A percentile compares a stretch with the other conserved stretches of the same genome.
phyloP scores from a whole-genome alignment of 2,113 vertebrate species.

The Mastomys coucha region DNA sequence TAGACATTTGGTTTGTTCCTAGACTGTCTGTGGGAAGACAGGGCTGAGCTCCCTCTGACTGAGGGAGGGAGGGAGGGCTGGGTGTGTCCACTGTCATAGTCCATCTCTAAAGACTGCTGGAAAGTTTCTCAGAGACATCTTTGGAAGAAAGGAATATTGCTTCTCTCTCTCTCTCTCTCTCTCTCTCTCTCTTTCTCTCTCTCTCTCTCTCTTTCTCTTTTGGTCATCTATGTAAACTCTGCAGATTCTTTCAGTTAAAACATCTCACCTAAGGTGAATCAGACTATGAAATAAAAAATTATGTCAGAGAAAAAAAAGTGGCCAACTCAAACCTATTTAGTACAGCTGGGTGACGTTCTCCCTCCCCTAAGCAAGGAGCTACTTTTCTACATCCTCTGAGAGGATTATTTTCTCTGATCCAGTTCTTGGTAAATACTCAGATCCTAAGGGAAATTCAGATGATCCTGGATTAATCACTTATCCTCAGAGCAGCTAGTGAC shows the following conservation, averaged over 20 bases:
- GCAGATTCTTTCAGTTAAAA: not conserved
- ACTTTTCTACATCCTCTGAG: not conserved
- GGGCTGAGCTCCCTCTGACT: too few relatives aligned
- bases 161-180: not conserved
- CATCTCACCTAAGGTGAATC: not conserved
- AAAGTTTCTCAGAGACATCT: not conserved
- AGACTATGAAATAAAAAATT: not conserved
- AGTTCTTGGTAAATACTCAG: slow-evolving; percentile 52
- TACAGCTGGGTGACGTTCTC: fast-evolving
- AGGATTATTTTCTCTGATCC: slow-evolving; percentile 40
- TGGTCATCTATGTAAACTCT: not conserved
- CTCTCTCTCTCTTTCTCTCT: not conserved
- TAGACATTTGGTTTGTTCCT: not conserved
- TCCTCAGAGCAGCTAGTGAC: not conserved
- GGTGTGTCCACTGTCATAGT: fast-evolving
- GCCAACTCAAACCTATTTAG: too few relatives aligned
- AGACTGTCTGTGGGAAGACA: not conserved
- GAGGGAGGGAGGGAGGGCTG: not conserved
- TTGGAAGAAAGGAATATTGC: not conserved
- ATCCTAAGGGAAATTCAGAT: slow-evolving; percentile 41
- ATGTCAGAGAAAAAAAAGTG: not conserved
- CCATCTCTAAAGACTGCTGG: not conserved
- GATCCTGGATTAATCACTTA: slow-evolving; percentile 4
- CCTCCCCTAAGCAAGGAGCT: not conserved
- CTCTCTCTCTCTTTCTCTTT: not conserved